A percentile compares a stretch with the other conserved stretches of the same genome.
Evolutionary conservation across 1,140 invertebrate genomes (phyloP).

Genomic region (Drosophila eugracilis): DNA sequence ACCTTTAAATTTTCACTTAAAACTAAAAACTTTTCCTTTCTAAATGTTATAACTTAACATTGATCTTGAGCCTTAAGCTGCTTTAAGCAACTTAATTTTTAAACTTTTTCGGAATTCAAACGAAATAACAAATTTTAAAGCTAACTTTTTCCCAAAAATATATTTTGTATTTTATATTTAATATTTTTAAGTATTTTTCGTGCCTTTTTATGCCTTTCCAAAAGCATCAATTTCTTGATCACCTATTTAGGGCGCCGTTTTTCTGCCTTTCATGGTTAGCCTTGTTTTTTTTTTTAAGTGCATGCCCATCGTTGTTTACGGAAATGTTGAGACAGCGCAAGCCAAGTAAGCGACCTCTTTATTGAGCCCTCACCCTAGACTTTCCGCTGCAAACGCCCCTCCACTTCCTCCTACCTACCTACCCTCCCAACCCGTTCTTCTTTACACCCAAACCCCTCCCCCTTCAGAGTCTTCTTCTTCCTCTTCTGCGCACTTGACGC

Average conservation of each 20-base stretch:
- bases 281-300: conserved; percentile 27
- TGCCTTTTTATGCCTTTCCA: no score
- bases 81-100: no score
- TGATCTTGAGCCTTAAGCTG: no score
- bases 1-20: no score
- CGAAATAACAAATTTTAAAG: no score
- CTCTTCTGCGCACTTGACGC: conserved; percentile 64
- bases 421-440: conserved; percentile 15
- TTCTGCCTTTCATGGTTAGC: neutral
- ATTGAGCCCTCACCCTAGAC: conserved; percentile 46
- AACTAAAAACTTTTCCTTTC: no score
- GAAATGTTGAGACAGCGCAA: conserved; percentile 72
- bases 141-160: no score
- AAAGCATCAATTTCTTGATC: no score
- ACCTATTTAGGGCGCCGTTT: neutral
- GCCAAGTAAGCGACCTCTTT: conserved; percentile 77
- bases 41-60: no score
- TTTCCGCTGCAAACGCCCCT: neutral
- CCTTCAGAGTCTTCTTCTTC: conserved; percentile 12
- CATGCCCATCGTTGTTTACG: conserved; percentile 58
- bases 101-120: no score
- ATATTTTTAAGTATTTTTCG: no score
- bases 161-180: no score
- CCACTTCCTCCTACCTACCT: neutral
- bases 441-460: neutral